These are phyloP conservation scores for Pipra filicauda DNA, from an alignment of 2,113 vertebrate genomes.

Conservation along the genomic window DNA sequence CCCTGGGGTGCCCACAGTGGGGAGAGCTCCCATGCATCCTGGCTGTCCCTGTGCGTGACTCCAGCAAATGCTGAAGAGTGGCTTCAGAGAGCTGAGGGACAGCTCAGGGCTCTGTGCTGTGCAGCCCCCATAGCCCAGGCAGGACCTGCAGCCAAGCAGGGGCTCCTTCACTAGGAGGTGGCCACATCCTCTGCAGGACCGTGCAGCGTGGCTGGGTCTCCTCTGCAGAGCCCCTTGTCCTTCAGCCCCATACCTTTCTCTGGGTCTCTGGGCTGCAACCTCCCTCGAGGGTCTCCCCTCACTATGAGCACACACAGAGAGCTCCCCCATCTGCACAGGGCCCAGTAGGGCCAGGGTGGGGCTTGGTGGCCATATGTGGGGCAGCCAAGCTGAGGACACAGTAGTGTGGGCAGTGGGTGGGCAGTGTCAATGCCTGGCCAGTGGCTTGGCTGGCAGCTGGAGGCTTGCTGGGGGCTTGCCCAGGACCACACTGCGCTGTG, in stretches of 20 bases:
- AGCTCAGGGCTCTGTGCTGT: background rate
- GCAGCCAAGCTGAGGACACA: background rate
- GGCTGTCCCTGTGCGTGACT: background rate
- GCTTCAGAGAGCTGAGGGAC: background rate
- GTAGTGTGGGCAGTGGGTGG: background rate
- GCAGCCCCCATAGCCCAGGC: background rate
- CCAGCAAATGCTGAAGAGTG: background rate
- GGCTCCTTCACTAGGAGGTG: background rate
- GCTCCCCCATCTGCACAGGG: fast-evolving
- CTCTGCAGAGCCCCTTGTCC: fast-evolving
- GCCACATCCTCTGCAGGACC: background rate
- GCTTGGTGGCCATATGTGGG: background rate
- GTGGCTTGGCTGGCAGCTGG: background rate
- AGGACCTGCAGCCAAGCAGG: fast-evolving
- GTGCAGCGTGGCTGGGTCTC: fast-evolving
- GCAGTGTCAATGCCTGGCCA: background rate
- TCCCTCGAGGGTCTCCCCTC: background rate
- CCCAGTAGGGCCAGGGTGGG: background rate
- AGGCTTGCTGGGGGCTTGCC: fast-evolving
- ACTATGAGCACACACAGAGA: fast-evolving
- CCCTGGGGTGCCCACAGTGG: background rate
- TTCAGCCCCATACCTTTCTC: background rate
- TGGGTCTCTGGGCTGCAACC: fast-evolving
- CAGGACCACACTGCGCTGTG: fast-evolving
- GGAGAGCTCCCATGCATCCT: background rate